These are phyloP conservation scores for Darevskia nairensis DNA, from an alignment of 2,797 vertebrate species.

Conservation along the genomic window DNA sequence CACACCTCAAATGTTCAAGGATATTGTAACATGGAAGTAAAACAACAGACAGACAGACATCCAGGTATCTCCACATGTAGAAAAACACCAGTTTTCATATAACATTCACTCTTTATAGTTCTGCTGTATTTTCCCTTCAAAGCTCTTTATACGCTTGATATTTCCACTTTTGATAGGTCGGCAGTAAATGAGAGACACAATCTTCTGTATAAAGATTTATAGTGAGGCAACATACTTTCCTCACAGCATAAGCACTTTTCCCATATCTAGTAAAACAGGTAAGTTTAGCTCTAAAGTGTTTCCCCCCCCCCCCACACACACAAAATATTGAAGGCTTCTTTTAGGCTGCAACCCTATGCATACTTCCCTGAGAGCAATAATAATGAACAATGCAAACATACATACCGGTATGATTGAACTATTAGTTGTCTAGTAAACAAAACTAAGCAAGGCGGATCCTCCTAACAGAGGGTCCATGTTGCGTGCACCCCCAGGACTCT, in stretches of 20 bases:
- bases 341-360: constrained; percentile 6
- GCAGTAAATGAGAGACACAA: constrained; percentile 63
- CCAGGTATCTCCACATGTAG: not conserved
- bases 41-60: not conserved
- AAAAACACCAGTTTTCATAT: not conserved
- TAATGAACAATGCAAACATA: not conserved
- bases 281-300: constrained; percentile 55
- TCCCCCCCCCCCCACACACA: constrained; percentile 13
- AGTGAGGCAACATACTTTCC: constrained; percentile 44
- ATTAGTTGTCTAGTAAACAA: constrained; percentile 54
- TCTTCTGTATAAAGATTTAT: constrained; percentile 64
- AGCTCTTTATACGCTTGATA: constrained; percentile 53
- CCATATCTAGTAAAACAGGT: constrained; percentile 49
- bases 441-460: not conserved
- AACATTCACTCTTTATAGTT: constrained; percentile 53
- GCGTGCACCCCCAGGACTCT: no score
- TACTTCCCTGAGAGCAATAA: not conserved
- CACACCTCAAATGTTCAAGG: not conserved
- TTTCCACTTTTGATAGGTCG: constrained; percentile 63
- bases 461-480: no score
- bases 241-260: constrained; percentile 66
- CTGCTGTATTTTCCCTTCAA: constrained; percentile 61
- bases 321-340: constrained; percentile 32
- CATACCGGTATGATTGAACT: not conserved
- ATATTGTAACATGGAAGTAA: not conserved